These are phyloP conservation scores for Zaprionus inermis DNA, from an alignment of 1,140 invertebrate species.

Conservation along the genomic window DNA sequence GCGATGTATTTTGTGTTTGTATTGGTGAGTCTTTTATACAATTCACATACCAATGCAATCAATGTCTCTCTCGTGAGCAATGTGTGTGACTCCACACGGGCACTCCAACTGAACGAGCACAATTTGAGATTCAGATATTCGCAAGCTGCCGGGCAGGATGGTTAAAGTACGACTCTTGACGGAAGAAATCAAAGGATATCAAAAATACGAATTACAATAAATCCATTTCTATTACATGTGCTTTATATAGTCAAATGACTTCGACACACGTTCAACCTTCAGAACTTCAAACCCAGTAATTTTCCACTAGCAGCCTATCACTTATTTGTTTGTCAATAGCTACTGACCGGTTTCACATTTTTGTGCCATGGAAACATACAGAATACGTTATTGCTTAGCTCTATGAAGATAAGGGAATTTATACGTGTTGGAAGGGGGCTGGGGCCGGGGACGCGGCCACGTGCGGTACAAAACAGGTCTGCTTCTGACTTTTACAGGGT, in stretches of 20 bases:
- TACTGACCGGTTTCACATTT: not conserved
- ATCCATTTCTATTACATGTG: not conserved
- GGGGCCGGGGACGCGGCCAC: not conserved
- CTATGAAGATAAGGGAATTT: constrained; percentile 1
- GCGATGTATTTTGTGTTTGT: not conserved
- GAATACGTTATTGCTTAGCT: constrained; percentile 3
- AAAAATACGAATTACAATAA: not conserved
- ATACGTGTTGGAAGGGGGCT: not conserved
- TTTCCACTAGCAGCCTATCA: constrained; percentile 17
- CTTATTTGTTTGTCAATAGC: not conserved
- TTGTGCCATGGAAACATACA: not conserved
- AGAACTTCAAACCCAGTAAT: constrained; percentile 7
- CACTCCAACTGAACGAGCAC: not conserved
- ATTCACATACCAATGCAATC: constrained; percentile 13
- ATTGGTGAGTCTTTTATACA: not conserved
- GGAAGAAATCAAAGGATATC: not conserved
- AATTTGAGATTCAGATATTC: not conserved
- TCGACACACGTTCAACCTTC: not conserved
- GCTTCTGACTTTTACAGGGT: constrained; percentile 11
- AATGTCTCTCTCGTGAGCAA: not conserved
- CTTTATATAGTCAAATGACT: not conserved
- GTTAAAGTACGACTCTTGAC: not conserved
- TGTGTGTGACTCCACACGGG: not conserved
- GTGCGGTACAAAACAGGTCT: not conserved
- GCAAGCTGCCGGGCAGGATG: too few relatives aligned